phyloP scores from a whole-genome alignment of 2,113 vertebrate genomes.

The Argyrosomus japonicus region DNA sequence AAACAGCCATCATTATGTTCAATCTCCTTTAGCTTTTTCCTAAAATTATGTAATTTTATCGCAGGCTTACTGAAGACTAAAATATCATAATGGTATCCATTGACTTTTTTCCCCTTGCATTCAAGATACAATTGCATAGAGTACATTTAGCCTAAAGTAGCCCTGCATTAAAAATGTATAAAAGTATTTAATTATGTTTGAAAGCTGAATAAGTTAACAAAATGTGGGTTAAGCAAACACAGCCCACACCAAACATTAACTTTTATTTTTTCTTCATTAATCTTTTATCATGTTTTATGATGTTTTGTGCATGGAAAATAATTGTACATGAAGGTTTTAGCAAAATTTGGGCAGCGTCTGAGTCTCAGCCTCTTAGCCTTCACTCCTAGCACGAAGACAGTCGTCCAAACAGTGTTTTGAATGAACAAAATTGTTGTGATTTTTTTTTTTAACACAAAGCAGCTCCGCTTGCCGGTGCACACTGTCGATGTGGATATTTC shows the following conservation, averaged over 20 bases:
- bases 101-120: neutral
- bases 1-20: neutral
- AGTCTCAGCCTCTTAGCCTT: neutral
- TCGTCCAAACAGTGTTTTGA: neutral
- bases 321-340: neutral
- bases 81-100: neutral
- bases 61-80: neutral
- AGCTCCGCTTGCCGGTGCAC: neutral
- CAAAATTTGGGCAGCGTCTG: neutral
- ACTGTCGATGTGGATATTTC: conserved; percentile 1
- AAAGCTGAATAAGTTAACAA: neutral
- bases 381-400: neutral
- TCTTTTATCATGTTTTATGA: neutral
- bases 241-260: neutral
- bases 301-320: neutral
- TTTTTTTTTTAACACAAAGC: conserved; percentile 3
- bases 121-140: neutral
- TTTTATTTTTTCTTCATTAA: neutral
- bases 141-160: neutral
- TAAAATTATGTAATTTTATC: neutral
- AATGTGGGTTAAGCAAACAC: neutral
- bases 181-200: neutral
- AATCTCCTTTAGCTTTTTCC: neutral
- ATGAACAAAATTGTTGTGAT: neutral
- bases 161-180: neutral